These are phyloP conservation scores for Coracopsis vasa DNA, from an alignment of 2,113 vertebrate genomes.

Conservation along the genomic window DNA sequence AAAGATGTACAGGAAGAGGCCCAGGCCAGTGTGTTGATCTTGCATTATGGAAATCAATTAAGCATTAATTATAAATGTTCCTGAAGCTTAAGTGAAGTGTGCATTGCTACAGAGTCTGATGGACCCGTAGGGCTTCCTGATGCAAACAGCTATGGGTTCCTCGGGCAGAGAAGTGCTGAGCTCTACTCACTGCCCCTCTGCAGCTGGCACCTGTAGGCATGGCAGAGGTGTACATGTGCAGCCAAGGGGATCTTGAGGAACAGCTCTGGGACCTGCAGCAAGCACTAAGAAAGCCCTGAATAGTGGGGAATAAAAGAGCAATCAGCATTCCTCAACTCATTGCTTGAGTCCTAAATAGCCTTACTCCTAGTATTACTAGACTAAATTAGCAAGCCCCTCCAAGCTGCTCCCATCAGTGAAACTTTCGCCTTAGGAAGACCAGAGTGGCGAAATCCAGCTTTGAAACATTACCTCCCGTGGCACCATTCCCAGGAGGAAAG, in stretches of 20 bases:
- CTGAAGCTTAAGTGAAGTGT: constrained; percentile 65
- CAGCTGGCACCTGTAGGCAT: rapidly evolving
- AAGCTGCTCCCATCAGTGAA: not conserved
- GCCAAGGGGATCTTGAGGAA: not conserved
- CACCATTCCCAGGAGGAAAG: not conserved
- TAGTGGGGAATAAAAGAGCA: not conserved
- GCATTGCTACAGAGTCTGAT: not conserved
- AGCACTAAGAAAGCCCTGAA: not conserved
- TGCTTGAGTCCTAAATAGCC: not conserved
- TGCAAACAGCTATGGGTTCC: not conserved
- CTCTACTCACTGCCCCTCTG: not conserved
- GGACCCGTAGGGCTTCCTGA: not conserved
- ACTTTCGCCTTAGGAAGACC: not conserved
- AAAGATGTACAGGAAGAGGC: constrained; percentile 56
- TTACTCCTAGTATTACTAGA: not conserved
- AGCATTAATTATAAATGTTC: constrained; percentile 65
- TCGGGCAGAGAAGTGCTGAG: not conserved
- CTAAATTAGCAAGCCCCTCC: not conserved
- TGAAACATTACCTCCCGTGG: not conserved
- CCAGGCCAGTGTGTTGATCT: constrained; percentile 54
- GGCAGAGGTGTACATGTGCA: not conserved
- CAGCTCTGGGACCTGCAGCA: not conserved
- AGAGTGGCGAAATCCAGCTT: not conserved
- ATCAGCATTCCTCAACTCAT: not conserved
- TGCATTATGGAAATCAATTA: constrained; percentile 71